Conservation (phyloP, 2,113 vertebrate species). For the Campylorhamphus procurvoides region DNA sequence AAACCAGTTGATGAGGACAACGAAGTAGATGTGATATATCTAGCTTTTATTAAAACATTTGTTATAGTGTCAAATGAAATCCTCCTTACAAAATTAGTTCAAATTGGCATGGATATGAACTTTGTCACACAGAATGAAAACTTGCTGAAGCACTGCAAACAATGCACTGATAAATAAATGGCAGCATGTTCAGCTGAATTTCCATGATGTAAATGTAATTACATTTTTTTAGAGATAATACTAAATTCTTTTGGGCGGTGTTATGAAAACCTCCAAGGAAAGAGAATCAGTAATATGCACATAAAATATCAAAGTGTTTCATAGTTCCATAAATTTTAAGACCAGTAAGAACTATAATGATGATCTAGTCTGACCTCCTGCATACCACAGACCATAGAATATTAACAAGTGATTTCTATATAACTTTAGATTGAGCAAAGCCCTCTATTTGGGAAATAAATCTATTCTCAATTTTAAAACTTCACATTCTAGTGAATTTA, state of each 20-base stretch:
- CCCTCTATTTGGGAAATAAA: neutral
- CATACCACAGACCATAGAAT: conserved; percentile 11
- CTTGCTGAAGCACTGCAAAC: conserved; percentile 44
- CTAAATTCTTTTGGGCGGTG: conserved; percentile 44
- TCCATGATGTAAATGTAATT: conserved; percentile 37
- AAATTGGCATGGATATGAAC: conserved; percentile 46
- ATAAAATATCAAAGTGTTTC: conserved; percentile 37
- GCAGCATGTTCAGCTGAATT: conserved; percentile 32
- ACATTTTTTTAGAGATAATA: neutral
- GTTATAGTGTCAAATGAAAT: conserved; percentile 48
- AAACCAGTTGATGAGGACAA: conserved; percentile 4
- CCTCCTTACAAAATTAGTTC: conserved; percentile 39
- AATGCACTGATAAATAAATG: conserved; percentile 35
- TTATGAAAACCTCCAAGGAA: conserved; percentile 44
- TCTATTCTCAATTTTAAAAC: neutral
- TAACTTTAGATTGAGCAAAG: neutral
- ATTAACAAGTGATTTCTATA: conserved; percentile 14
- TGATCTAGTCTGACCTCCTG: conserved; percentile 3
- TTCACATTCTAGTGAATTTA: neutral
- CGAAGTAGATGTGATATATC: neutral
- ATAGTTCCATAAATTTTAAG: conserved; percentile 25
- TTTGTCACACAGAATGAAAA: conserved; percentile 50
- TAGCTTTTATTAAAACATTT: conserved; percentile 33
- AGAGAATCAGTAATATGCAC: conserved; percentile 15
- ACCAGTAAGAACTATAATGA: neutral